These are phyloP conservation scores for Pungitius pungitius DNA, from an alignment of 2,113 vertebrate species.

Conservation along the genomic window DNA sequence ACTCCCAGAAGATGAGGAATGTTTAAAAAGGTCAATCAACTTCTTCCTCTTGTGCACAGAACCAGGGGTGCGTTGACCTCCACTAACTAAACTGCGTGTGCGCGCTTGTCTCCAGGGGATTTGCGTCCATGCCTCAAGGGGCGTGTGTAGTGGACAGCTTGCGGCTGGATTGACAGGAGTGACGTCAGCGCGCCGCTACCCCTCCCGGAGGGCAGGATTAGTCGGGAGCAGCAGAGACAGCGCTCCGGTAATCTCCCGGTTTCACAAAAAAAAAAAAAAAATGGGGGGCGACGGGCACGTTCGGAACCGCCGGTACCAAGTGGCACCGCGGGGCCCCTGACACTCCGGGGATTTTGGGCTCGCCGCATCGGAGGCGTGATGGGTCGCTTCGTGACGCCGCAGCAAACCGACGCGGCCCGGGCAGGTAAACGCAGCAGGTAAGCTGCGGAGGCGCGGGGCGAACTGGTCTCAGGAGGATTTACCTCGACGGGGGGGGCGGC, in stretches of 20 bases:
- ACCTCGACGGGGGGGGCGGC: constrained; percentile 44
- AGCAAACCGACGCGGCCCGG: constrained; percentile 40
- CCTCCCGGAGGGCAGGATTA: constrained; percentile 77
- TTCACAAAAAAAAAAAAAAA: constrained; percentile 12
- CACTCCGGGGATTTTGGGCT: constrained; percentile 8
- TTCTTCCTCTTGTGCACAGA: background rate
- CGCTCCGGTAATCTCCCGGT: constrained; percentile 78
- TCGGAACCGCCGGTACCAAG: constrained; percentile 58
- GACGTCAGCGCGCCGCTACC: constrained; percentile 78
- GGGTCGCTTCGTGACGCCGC: constrained; percentile 44
- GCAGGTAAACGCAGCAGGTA: constrained; percentile 70
- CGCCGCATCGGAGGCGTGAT: constrained; percentile 36
- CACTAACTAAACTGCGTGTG: constrained; percentile 11
- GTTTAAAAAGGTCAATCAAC: background rate
- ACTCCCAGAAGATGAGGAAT: background rate
- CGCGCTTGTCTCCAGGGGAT: constrained; percentile 59
- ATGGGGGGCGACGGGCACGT: constrained; percentile 69
- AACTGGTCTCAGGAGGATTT: constrained; percentile 62
- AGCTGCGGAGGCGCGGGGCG: constrained; percentile 45
- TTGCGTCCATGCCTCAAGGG: constrained; percentile 53
- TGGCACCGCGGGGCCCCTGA: constrained; percentile 41
- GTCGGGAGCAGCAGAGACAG: constrained; percentile 74
- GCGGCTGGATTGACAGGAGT: constrained; percentile 72
- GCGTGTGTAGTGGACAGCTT: constrained; percentile 68
- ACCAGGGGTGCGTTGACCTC: constrained; percentile 22